Base-by-base conservation (phyloP, 2,113 vertebrate genomes). In the Ellobius talpinus region DNA sequence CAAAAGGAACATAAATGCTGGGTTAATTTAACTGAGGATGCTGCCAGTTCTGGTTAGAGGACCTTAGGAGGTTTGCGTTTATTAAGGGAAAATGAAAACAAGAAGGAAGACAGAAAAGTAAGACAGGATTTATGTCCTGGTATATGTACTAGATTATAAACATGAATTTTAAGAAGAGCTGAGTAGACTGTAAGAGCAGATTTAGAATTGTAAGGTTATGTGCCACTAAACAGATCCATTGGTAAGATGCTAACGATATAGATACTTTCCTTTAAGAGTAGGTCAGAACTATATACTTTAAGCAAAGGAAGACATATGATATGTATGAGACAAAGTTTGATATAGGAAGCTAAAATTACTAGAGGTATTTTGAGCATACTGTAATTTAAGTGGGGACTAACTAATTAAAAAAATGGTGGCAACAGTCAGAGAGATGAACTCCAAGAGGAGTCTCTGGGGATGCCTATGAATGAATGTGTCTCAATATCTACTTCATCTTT, bases 331-430 rank as follows among this genome's bases (percentile, higher is more conserved):
- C 24, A 84, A 77, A 3, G 14, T 58, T 92, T 77, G 55, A 33
- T 31, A 70, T 14, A 89, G 87, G 31, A 95, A 93, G 73, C 29
- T 45, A 89, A 95, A 87, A 86, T 73, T 63, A 47, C 24, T 82
- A 82, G 61, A 47, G 39, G 9, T 94, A 52, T 92, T 95, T 86
- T 84, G 63, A 87, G 42, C 42, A 93, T 58, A 91, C 89, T 70
- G 33, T 39, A 26, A 93, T 76, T 70, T 94, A 95, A 50, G 5
- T 93, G 36, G 79, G 36, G 39, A 87, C 55, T 95, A 45, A 13
- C 23, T 87, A 91, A 96, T 68, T 96, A 70, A 77, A 86, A 86
- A 96, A 87, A 55, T 26, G 93, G 36, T 26, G 93, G 36, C 24
- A 94, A 63, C 36, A 42, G 63, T 82, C 93, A 55, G 66, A 91